Evolutionary conservation across 2,113 vertebrate genomes (phyloP).

Genomic region (Protomyctophum bolini): DNA sequence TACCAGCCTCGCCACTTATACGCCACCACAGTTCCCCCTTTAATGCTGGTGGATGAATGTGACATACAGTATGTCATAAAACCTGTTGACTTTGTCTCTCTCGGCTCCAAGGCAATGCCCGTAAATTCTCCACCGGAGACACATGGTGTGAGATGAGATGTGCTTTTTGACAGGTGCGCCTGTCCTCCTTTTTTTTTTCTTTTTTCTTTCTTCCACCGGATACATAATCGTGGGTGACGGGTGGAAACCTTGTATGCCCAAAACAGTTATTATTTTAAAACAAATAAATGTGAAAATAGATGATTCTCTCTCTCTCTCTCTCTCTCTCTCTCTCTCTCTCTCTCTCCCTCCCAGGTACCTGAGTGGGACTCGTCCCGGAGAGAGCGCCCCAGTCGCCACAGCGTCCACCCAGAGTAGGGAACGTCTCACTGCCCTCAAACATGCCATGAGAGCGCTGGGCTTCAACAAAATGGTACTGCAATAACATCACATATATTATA

Average conservation of each 20-base stretch:
- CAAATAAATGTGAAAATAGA: too few species aligned
- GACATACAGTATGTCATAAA: not conserved
- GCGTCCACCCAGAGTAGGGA: constrained; percentile 83
- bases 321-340: constrained; percentile 18
- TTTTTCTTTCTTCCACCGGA: too few species aligned
- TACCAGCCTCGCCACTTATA: not conserved
- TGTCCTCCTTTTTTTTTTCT: not conserved
- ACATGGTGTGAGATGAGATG: not conserved
- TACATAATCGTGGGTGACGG: too few species aligned
- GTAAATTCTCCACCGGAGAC: constrained; percentile 1
- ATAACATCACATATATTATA: not conserved
- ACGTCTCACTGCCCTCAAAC: constrained; percentile 81
- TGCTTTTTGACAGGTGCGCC: not conserved
- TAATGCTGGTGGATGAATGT: not conserved
- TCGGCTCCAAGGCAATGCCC: constrained; percentile 2
- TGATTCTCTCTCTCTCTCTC: too few species aligned
- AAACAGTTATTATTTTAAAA: not conserved
- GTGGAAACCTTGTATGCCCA: too few species aligned
- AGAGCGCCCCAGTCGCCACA: constrained; percentile 56
- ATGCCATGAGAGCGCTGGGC: constrained; percentile 85
- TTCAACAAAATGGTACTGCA: constrained; percentile 88
- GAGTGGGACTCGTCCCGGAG: constrained; percentile 68
- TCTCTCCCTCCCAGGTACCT: constrained; percentile 79
- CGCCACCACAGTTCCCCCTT: not conserved
- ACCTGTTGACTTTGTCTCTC: not conserved